phyloP scores from a whole-genome alignment of 2,888 invertebrate species.

The Amiota minor region DNA sequence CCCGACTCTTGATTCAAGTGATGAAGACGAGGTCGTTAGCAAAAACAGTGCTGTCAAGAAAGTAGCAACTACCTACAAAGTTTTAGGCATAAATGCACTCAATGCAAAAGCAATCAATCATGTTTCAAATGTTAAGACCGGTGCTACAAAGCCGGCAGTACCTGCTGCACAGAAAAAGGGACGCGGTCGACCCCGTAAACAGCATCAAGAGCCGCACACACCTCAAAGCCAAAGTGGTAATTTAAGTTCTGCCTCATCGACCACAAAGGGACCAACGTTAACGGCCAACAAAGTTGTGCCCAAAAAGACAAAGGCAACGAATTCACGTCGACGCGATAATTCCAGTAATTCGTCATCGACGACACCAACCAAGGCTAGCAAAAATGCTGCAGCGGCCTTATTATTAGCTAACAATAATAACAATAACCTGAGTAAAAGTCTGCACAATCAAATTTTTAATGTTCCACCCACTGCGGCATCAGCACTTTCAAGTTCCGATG shows the following conservation, averaged over 20 bases:
- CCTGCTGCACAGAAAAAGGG: conserved; percentile 67
- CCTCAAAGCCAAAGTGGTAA: conserved; percentile 58
- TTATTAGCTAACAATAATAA: conserved; percentile 40
- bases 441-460: conserved; percentile 60
- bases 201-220: conserved; percentile 44
- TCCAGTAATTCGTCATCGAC: conserved; percentile 49
- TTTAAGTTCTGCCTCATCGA: conserved; percentile 61
- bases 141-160: conserved; percentile 20
- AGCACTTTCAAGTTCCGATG: conserved; percentile 15
- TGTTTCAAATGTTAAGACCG: conserved; percentile 28
- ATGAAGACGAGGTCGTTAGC: conserved; percentile 61
- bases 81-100: neutral
- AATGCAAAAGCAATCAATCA: conserved; percentile 40
- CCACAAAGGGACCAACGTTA: conserved; percentile 68
- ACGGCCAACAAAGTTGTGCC: conserved; percentile 69
- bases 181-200: conserved; percentile 74
- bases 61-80: conserved; percentile 25
- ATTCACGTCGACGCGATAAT: conserved; percentile 70
- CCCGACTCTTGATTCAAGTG: conserved; percentile 61
- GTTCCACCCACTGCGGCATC: conserved; percentile 68
- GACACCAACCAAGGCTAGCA: conserved; percentile 45
- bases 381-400: conserved; percentile 50
- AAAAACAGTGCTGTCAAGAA: conserved; percentile 10
- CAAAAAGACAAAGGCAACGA: conserved; percentile 62
- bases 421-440: conserved; percentile 52